Percentiles rank a stretch among this genome's conserved stretches.
Conservation (phyloP, 2,888 invertebrate species). For the Salpingus planirostris region DNA sequence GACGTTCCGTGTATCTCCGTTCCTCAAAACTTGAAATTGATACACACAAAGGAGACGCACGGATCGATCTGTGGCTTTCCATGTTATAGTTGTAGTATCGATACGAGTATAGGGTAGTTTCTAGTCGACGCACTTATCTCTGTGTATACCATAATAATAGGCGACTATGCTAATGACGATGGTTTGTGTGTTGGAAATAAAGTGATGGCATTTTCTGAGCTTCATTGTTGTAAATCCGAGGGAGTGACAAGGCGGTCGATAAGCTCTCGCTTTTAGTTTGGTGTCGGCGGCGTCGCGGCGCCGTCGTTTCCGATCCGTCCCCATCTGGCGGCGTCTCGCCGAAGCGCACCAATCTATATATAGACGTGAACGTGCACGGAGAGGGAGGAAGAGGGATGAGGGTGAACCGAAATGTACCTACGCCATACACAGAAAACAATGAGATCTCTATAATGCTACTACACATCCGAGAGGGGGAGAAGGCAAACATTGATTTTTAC, state of each 20-base stretch:
- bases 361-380: conserved; percentile 4
- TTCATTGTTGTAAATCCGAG: conserved; percentile 15
- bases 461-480: conserved; percentile 2
- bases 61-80: no score
- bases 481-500: conserved; percentile 12
- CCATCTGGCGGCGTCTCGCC: conserved; percentile 7
- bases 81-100: conserved; percentile 17
- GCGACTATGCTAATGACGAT: no score
- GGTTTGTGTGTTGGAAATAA: conserved; percentile 3
- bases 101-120: no score
- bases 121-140: no score
- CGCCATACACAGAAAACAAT: no score
- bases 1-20: no score
- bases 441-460: conserved; percentile 7
- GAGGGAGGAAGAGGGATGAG: conserved; percentile 9
- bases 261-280: conserved; percentile 18
- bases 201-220: no score
- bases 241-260: conserved; percentile 24
- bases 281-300: conserved; percentile 18
- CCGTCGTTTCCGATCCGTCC: conserved; percentile 8
- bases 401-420: conserved; percentile 7
- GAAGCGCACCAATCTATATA: no score
- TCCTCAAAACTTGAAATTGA: no score
- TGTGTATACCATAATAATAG: no score
- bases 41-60: no score